A percentile compares a stretch with the other conserved stretches of the same genome.
phyloP scores from a whole-genome alignment of 2,888 invertebrate genomes.

The Cartodere bifasciata region DNA sequence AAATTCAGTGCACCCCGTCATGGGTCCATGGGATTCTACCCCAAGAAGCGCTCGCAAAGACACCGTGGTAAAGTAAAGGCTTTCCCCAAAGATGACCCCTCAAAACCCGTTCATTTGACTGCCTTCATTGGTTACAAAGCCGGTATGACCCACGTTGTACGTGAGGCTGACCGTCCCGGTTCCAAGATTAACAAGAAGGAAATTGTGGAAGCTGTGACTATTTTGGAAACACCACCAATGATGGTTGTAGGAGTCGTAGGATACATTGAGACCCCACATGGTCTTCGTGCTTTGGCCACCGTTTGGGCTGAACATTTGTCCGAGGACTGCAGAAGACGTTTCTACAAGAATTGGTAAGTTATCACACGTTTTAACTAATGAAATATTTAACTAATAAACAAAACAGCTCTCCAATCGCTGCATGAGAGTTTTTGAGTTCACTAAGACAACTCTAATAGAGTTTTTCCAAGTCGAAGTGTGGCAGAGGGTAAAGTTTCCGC shows the following conservation, averaged over 20 bases:
- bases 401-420: slow-evolving; percentile 54
- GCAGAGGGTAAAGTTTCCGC: slow-evolving; percentile 46
- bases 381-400: slow-evolving; percentile 4
- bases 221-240: slow-evolving; percentile 98
- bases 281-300: slow-evolving; percentile 86
- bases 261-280: slow-evolving; percentile 97
- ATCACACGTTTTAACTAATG: background rate
- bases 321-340: slow-evolving; percentile 95
- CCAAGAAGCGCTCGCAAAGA: slow-evolving; percentile 91
- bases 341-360: slow-evolving; percentile 98
- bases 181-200: slow-evolving; percentile 99
- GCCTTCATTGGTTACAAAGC: slow-evolving; percentile 98
- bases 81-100: slow-evolving; percentile 95
- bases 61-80: slow-evolving; percentile 99
- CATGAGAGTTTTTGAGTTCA: slow-evolving; percentile 45
- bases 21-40: slow-evolving; percentile 99
- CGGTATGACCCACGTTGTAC: slow-evolving; percentile 98
- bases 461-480: slow-evolving; percentile 22
- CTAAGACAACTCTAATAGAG: slow-evolving; percentile 7
- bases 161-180: slow-evolving; percentile 97
- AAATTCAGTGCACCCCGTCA: slow-evolving; percentile 99
- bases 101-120: slow-evolving; percentile 94
- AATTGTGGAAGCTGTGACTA: slow-evolving; percentile 97
- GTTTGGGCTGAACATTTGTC: slow-evolving; percentile 99
- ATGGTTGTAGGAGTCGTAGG: slow-evolving; percentile 95